These are phyloP conservation scores for Cryptophagus acutangulus DNA, from an alignment of 2,888 invertebrate species.

Conservation along the genomic window DNA sequence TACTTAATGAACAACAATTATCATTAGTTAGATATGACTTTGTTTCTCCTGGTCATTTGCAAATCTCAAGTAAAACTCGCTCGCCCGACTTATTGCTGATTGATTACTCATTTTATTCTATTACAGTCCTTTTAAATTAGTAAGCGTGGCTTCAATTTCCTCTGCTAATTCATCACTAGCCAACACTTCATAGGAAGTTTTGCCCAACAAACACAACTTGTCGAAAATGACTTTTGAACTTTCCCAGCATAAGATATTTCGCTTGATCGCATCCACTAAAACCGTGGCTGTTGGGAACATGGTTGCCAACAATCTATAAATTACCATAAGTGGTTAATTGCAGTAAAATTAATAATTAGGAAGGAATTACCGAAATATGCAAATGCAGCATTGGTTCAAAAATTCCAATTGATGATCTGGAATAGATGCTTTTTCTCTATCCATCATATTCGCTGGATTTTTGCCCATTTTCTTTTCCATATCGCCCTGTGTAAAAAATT, in stretches of 20 bases:
- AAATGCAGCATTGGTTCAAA: slow-evolving; percentile 49
- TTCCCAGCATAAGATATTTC: slow-evolving; percentile 58
- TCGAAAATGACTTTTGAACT: slow-evolving; percentile 48
- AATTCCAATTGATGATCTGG: slow-evolving; percentile 80
- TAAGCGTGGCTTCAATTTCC: slow-evolving; percentile 16
- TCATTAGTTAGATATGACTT: too few relatives aligned
- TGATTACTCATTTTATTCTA: not conserved
- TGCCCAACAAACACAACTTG: slow-evolving; percentile 28
- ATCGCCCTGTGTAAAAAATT: slow-evolving; percentile 86
- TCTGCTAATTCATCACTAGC: slow-evolving; percentile 34
- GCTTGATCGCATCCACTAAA: slow-evolving; percentile 51
- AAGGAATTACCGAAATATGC: slow-evolving; percentile 49
- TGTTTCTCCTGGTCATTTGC: too few relatives aligned
- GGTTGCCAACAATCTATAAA: slow-evolving; percentile 50
- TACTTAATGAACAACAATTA: too few relatives aligned
- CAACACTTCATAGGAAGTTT: slow-evolving; percentile 36
- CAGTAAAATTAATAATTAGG: slow-evolving; percentile 2
- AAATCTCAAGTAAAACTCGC: too few relatives aligned
- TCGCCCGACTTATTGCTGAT: too few relatives aligned
- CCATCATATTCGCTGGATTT: slow-evolving; percentile 71
- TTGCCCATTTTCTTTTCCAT: slow-evolving; percentile 74
- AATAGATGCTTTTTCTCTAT: slow-evolving; percentile 74
- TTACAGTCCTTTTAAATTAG: not conserved
- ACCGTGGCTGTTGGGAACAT: slow-evolving; percentile 52
- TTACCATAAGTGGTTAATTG: slow-evolving; percentile 3